Conservation (phyloP, 2,113 vertebrate species). For the Tragelaphus imberbis region DNA sequence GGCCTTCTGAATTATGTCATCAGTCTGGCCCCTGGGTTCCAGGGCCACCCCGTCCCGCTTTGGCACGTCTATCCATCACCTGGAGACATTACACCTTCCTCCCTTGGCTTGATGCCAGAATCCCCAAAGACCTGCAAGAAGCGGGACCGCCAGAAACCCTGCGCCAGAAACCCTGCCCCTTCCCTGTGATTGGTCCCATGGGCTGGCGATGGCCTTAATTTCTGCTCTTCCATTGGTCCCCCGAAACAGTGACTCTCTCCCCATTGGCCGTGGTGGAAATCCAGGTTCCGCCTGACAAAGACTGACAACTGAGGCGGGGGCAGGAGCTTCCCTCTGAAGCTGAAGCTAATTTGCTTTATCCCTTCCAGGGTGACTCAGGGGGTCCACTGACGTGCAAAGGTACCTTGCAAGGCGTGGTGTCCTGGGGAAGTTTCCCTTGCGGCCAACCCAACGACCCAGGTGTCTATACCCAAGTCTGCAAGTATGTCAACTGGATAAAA, state of each 20-base stretch:
- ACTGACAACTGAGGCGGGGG: accelerated
- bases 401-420: slow-evolving; percentile 72
- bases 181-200: neutral
- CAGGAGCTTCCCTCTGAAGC: neutral
- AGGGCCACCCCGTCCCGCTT: neutral
- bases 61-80: accelerated
- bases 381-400: slow-evolving; percentile 71
- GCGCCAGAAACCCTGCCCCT: neutral
- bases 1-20: neutral
- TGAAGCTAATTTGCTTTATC: neutral
- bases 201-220: neutral
- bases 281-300: neutral
- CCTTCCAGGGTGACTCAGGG: slow-evolving; percentile 73
- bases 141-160: neutral
- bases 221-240: neutral
- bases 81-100: neutral
- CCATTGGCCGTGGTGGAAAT: neutral
- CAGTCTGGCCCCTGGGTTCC: neutral
- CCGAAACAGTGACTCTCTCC: neutral
- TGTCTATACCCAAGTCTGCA: slow-evolving; percentile 76
- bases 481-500: slow-evolving; percentile 52
- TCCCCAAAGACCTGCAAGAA: neutral
- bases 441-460: slow-evolving; percentile 65
- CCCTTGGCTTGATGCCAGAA: neutral
- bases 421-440: slow-evolving; percentile 71